Evolutionary conservation across 2,888 invertebrate genomes (phyloP), one percentile per base, ranked within the genome.

Genomic region (Seladonia tumulorum): DNA sequence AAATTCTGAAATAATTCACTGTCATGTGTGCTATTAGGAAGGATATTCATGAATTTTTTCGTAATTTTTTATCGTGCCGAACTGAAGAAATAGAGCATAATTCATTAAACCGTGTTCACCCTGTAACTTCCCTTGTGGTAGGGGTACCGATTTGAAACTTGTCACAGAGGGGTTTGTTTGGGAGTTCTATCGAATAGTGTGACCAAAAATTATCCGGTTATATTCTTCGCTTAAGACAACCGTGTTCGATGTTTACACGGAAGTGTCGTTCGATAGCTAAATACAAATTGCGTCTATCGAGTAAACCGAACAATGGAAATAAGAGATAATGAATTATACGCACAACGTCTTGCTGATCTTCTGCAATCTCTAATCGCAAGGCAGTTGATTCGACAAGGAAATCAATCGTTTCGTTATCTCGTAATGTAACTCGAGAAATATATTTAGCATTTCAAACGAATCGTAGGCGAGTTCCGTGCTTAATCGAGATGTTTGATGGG

Each of bases 381-480:
- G 42, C 68, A 22, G 8, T 42, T 4, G 5, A 42, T 60, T 66
- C 42, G 42, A 42, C 42, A 7, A 35, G 76, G 45, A 63, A 76
- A 25, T 16, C 22, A 45, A 29, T 75, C 29, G 25, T 25, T 22
- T 5, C 57, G 29, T 49, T 49, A 75, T 25, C 35, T 75, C 22
- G 25, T 25, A 60, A 63, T 25, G 25, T 45, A 76, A 53, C 25
- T 4, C 66, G 16, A 76, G 47, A 39, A 39, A 76, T 35, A 35
- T 76, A 76, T 77, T 77, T 70, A 78, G 25, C 53, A 25, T 49
- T 25, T 53, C 68, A 25, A 47, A 49, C 68, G 42, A 77, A 70
- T 49, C 49, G 45, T 25, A 78, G 47, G 70, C 57, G 60, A 74
- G 42, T 74, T 77, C 49, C 76, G 29, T 57, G 77, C 10, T 78